Evolutionary conservation across 1,140 invertebrate species (phyloP).

Genomic region (Caerostris extrusa): DNA sequence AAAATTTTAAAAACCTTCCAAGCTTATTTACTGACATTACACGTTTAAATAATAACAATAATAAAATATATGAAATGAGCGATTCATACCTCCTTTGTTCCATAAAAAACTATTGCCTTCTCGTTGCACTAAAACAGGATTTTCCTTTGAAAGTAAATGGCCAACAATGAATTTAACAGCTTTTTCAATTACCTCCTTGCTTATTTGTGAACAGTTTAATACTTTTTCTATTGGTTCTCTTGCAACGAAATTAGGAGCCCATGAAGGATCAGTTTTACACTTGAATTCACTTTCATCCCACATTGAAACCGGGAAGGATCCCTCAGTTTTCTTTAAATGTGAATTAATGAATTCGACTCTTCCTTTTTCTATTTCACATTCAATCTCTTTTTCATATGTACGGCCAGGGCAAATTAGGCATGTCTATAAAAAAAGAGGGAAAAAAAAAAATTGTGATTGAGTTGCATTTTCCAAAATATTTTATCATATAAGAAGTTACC

Average conservation of each 20-base stretch:
- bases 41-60: conserved; percentile 9
- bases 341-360: conserved; percentile 66
- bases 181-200: conserved; percentile 85
- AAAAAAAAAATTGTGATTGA: too few relatives aligned
- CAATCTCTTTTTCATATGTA: conserved; percentile 79
- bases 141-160: conserved; percentile 83
- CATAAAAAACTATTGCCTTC: conserved; percentile 82
- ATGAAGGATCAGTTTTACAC: neutral
- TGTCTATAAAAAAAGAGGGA: conserved; percentile 81
- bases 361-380: conserved; percentile 78
- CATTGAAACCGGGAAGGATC: neutral
- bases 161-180: conserved; percentile 86
- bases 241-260: conserved; percentile 84
- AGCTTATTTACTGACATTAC: neutral
- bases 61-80: conserved; percentile 1
- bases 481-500: too few relatives aligned
- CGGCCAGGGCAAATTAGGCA: conserved; percentile 89
- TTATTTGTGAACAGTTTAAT: conserved; percentile 93
- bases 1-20: neutral
- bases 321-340: conserved; percentile 31
- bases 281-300: neutral
- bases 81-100: conserved; percentile 85
- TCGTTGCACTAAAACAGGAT: conserved; percentile 80
- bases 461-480: too few relatives aligned
- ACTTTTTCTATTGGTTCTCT: conserved; percentile 87